Evolutionary conservation across 2,797 vertebrate genomes (phyloP).

Genomic region (Natrix natrix): DNA sequence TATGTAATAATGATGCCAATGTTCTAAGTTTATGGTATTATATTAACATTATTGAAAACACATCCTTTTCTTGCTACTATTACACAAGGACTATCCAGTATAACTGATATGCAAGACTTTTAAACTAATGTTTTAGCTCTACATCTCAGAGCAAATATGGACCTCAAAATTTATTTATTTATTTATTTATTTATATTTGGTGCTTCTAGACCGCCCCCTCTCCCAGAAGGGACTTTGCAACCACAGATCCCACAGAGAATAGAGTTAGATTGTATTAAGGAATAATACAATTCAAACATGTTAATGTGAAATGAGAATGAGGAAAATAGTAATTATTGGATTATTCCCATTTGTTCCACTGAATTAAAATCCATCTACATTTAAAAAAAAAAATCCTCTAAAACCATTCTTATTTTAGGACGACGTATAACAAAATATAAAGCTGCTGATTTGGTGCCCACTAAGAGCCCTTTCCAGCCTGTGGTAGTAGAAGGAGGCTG

Average conservation of each 20-base stretch:
- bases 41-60: background rate
- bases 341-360: background rate
- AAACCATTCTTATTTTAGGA: slow-evolving; percentile 34
- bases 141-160: background rate
- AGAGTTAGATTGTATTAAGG: background rate
- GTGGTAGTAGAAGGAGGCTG: slow-evolving; percentile 50
- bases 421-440: slow-evolving; percentile 37
- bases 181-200: too few relatives aligned
- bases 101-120: background rate
- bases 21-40: background rate
- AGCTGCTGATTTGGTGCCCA: slow-evolving; percentile 29
- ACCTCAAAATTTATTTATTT: background rate
- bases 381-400: slow-evolving; percentile 36
- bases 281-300: background rate
- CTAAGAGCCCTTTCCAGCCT: slow-evolving; percentile 43
- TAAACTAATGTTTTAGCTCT: background rate
- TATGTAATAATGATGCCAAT: background rate
- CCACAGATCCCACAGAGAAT: background rate
- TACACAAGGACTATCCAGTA: background rate
- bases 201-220: too few relatives aligned
- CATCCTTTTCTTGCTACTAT: background rate
- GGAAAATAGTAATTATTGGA: background rate
- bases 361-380: slow-evolving; percentile 13
- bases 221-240: too few relatives aligned
- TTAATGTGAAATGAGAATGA: background rate